Evolutionary conservation across 2,888 invertebrate species (phyloP).

Genomic region (Amblyjoppa fuscipennis): DNA sequence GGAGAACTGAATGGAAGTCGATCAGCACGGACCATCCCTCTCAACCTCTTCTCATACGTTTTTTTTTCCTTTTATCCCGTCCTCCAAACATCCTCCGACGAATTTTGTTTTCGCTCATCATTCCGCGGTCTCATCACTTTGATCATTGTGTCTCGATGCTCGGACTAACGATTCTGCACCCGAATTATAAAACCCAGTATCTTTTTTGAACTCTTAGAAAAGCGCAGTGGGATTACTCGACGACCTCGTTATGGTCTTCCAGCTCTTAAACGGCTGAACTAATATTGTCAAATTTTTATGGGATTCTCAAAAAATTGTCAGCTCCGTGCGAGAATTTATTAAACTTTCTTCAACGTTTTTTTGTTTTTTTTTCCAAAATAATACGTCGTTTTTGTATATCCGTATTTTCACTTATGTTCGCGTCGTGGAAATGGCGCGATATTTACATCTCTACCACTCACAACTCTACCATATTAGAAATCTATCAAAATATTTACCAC

Average conservation of each 20-base stretch:
- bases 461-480: neutral
- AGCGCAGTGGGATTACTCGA: neutral
- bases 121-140: conserved; percentile 8
- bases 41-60: neutral
- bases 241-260: neutral
- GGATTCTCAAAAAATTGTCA: neutral
- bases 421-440: too few relatives aligned
- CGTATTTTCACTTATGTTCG: too few relatives aligned
- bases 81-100: conserved; percentile 17
- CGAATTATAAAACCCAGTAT: conserved; percentile 1
- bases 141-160: conserved; percentile 14
- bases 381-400: neutral
- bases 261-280: neutral
- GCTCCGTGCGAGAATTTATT: neutral
- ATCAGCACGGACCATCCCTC: conserved; percentile 32
- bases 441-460: too few relatives aligned
- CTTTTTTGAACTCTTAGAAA: neutral
- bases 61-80: neutral
- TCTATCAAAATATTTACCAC: too few relatives aligned
- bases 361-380: neutral
- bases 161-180: neutral
- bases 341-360: neutral
- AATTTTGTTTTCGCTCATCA: conserved; percentile 26
- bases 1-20: conserved; percentile 37
- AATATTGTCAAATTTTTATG: neutral